A percentile compares a stretch with the other conserved stretches of the same genome.
Conservation (phyloP, 2,797 vertebrate species). For the Parauchenoglanis ngamensis region DNA sequence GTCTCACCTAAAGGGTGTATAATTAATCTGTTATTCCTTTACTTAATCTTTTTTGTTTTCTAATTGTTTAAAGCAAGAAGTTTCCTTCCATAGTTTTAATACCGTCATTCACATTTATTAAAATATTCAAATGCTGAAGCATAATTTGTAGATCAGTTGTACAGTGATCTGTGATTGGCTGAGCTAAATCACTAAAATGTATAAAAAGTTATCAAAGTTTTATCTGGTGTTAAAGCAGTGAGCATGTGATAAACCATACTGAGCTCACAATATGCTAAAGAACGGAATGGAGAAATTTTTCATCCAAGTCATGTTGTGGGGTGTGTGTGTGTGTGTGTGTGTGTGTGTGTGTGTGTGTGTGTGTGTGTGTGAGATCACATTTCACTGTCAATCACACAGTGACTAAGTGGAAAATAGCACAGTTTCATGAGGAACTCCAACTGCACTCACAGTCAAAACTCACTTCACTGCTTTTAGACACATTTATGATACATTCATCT, state of each 20-base stretch:
- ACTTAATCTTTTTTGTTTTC: not conserved
- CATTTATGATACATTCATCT: not conserved
- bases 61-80: not conserved
- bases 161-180: not conserved
- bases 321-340: not conserved
- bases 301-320: not conserved
- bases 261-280: not conserved
- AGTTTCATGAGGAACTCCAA: not conserved
- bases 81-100: not conserved
- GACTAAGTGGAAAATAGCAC: slow-evolving; percentile 5
- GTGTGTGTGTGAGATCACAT: not conserved
- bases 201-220: not conserved
- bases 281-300: not conserved
- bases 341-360: slow-evolving; percentile 8
- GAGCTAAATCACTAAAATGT: not conserved
- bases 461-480: not conserved
- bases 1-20: not conserved
- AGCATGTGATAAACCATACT: not conserved
- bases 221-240: not conserved
- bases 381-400: not conserved
- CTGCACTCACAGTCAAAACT: not conserved
- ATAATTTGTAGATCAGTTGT: not conserved
- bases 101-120: not conserved
- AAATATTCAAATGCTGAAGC: not conserved
- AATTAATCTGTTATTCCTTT: not conserved